A percentile compares a stretch with the other conserved stretches of the same genome.
These are phyloP conservation scores for Melitaea cinxia DNA, from an alignment of 1,140 invertebrate species.

Conservation along the genomic window DNA sequence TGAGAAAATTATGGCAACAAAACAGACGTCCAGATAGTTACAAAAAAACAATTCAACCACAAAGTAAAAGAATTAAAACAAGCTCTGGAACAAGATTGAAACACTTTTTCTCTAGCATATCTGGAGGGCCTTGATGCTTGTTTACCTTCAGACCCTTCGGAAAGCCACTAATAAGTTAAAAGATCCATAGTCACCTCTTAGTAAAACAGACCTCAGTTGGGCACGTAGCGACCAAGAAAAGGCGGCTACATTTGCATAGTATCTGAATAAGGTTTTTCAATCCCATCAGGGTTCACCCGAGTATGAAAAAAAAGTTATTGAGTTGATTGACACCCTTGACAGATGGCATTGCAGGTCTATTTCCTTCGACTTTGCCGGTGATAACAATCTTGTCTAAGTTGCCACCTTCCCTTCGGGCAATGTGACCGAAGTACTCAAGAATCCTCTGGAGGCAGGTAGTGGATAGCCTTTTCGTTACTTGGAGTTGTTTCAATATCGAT, in stretches of 20 bases:
- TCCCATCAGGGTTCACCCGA: conserved; percentile 9
- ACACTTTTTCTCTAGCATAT: not conserved
- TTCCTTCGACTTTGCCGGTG: not conserved
- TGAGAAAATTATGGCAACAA: not conserved
- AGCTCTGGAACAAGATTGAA: not conserved
- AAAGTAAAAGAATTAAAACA: not conserved
- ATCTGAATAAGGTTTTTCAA: conserved; percentile 10
- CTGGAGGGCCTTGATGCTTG: not conserved
- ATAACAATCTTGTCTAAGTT: conserved; percentile 14
- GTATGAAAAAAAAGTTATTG: not conserved
- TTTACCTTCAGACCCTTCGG: conserved; percentile 5
- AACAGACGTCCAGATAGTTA: not conserved
- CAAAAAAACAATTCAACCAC: not conserved
- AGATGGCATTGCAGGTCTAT: not conserved
- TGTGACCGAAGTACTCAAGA: no score
- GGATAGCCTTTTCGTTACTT: no score
- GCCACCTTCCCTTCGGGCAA: no score
- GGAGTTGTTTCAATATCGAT: no score
- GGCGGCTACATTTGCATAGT: not conserved
- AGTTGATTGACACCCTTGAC: not conserved
- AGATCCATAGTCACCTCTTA: not conserved
- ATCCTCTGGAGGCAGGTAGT: no score
- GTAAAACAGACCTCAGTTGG: not conserved
- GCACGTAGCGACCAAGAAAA: conserved; percentile 9
- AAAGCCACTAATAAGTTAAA: conserved; percentile 17